Conservation (phyloP, 2,113 vertebrate species). For the Lonchura striata region DNA sequence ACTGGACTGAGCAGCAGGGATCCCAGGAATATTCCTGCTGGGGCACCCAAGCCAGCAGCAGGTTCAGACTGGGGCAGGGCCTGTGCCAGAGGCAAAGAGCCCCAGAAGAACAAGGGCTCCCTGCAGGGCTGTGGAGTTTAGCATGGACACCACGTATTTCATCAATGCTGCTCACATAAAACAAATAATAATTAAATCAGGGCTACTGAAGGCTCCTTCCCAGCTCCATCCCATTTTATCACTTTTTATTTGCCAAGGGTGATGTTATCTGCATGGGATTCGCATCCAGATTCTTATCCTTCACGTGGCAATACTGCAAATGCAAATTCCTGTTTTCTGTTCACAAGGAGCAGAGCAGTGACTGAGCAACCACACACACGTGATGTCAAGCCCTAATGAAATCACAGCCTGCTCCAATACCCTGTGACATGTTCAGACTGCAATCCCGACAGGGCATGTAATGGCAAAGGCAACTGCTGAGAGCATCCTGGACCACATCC, state of each 20-base stretch:
- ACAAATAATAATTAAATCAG: neutral
- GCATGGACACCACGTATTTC: neutral
- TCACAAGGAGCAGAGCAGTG: neutral
- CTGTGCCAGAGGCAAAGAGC: neutral
- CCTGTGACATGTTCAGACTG: neutral
- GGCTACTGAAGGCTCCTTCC: neutral
- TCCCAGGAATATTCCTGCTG: neutral
- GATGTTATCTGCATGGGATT: neutral
- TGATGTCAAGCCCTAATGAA: neutral
- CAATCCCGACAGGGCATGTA: constrained; percentile 8
- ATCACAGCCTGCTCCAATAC: neutral
- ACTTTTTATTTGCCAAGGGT: neutral
- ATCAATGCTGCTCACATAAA: neutral
- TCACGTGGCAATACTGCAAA: neutral
- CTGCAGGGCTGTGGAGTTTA: neutral
- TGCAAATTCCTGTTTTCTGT: neutral
- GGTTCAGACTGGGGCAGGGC: neutral
- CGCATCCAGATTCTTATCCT: neutral
- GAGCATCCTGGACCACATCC: neutral
- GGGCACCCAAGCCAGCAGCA: neutral
- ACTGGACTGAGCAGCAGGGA: neutral
- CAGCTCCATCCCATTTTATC: neutral
- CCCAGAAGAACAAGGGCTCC: neutral
- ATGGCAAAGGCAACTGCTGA: constrained; percentile 22
- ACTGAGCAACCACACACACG: neutral